Conservation (phyloP, 2,888 invertebrate species). For the Drosophila falleni region DNA sequence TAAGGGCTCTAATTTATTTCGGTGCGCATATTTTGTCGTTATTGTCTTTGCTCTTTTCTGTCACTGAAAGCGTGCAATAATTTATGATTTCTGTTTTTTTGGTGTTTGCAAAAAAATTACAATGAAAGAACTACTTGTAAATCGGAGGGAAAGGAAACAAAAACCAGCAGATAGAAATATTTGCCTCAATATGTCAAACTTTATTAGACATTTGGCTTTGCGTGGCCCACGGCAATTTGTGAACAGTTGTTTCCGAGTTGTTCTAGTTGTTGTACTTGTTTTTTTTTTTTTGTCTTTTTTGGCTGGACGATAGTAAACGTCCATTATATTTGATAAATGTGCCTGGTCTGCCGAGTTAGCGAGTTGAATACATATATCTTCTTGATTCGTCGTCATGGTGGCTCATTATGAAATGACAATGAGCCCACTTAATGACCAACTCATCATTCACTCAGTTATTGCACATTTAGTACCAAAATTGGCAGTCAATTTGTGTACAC, state of each 20-base stretch:
- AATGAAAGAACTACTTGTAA: slow-evolving; percentile 36
- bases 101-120: slow-evolving; percentile 40
- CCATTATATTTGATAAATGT: slow-evolving; percentile 78
- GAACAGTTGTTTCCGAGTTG: slow-evolving; percentile 65
- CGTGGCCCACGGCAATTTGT: slow-evolving; percentile 79
- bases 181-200: slow-evolving; percentile 79
- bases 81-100: slow-evolving; percentile 45
- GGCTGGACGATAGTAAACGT: slow-evolving; percentile 65
- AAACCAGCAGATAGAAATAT: slow-evolving; percentile 64
- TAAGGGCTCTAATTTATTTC: slow-evolving; percentile 63
- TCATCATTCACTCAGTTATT: slow-evolving; percentile 73
- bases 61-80: slow-evolving; percentile 41
- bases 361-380: slow-evolving; percentile 66
- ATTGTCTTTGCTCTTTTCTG: slow-evolving; percentile 47
- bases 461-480: slow-evolving; percentile 74
- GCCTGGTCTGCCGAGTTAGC: slow-evolving; percentile 22
- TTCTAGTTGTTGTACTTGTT: slow-evolving; percentile 14
- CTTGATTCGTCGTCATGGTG: slow-evolving; percentile 32
- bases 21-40: slow-evolving; percentile 54
- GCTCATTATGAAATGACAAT: slow-evolving; percentile 56
- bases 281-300: slow-evolving; percentile 10
- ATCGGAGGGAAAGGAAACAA: neutral
- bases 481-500: slow-evolving; percentile 64
- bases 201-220: slow-evolving; percentile 80
- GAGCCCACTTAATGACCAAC: slow-evolving; percentile 57